Base-by-base conservation (phyloP, 2,113 vertebrate species). In the Bos indicus region DNA sequence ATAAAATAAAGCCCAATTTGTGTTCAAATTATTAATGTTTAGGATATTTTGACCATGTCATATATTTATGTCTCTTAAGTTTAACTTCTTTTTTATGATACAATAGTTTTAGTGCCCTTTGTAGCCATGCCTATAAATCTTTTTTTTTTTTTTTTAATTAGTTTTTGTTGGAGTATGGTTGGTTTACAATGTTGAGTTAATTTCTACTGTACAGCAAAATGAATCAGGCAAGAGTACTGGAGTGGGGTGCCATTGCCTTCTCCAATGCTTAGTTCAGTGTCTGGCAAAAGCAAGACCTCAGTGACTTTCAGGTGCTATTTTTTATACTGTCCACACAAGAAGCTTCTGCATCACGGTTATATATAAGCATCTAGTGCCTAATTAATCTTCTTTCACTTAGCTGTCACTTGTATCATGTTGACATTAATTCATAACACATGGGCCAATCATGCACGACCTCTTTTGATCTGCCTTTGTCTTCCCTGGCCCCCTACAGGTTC, bases 51-150 rank as follows among this genome's bases (percentile, higher is more conserved):
- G 43, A 60, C 14, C 16, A 43, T 88, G 16, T n/a, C 13, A 52
- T 95, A 62, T 78, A 71, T 78, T 95, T 93, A 36, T n/a, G 3
- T 71, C n/a, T 85, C 9, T 89, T 87, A 74, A 59, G 21, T 74
- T 56, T 77, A 12, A 36, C 43, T 89, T 67, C 14, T 21, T 83
- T 81, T 51, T 90, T 78, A 93, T 74, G n/a, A 51, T 87, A 52
- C 51, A 33, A 21, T 30, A 78, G 9, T 86, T 87, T 95, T 80
- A 83, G 30, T 96, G 43, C 25, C 54, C 54, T 88, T 92, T 83
- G 14, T 36, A 96, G 14, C 14, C 40, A 60, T 77, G n/a, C 23
- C 23, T 95, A 54, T 97, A 95, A 88, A 95, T 95, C 28, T 94
- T 56, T 91, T 71, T 71, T 11, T 30, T 11, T 30, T 71, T 71